Evolutionary conservation across 2,888 invertebrate species (phyloP).

Genomic region (Tenthredo notha): DNA sequence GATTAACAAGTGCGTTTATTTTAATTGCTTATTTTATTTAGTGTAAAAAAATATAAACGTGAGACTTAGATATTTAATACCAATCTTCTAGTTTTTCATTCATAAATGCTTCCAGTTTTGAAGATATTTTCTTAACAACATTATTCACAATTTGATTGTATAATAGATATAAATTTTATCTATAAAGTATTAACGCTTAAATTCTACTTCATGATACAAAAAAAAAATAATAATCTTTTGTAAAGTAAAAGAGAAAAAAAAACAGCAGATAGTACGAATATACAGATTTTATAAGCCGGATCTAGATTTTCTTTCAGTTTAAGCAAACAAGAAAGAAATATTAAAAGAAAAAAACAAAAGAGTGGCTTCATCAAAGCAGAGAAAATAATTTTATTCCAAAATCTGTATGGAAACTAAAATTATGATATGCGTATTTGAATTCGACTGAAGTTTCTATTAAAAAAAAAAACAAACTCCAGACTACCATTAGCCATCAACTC

Average conservation of each 20-base stretch:
- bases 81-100: background rate
- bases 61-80: slow-evolving; percentile 14
- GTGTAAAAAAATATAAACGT: slow-evolving; percentile 41
- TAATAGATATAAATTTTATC: background rate
- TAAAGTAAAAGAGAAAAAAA: background rate
- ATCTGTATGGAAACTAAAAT: background rate
- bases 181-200: slow-evolving; percentile 34
- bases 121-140: background rate
- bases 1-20: background rate
- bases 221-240: slow-evolving; percentile 5
- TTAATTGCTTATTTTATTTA: slow-evolving; percentile 32
- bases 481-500: background rate
- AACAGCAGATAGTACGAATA: background rate
- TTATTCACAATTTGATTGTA: background rate
- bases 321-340: background rate
- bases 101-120: background rate
- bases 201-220: slow-evolving; percentile 20
- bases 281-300: background rate
- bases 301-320: background rate
- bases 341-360: background rate
- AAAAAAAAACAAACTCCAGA: background rate
- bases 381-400: background rate
- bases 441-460: background rate
- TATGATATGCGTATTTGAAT: background rate
- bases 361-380: background rate